A percentile compares a stretch with the other conserved stretches of the same genome.
phyloP scores from a whole-genome alignment of 2,113 vertebrate genomes.

The Psittacus erithacus region DNA sequence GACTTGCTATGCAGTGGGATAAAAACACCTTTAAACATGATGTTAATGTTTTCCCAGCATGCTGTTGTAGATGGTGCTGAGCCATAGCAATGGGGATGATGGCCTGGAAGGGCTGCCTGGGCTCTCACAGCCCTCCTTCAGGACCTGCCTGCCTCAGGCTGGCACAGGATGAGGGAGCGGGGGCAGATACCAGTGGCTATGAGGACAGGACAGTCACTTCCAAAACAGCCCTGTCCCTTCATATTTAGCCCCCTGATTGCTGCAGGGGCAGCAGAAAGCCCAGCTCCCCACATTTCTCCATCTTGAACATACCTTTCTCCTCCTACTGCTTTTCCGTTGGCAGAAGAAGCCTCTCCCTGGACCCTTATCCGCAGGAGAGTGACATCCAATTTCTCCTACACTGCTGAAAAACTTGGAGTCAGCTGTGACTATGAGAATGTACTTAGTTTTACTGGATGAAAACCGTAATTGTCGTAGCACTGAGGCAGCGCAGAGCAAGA shows the following conservation, averaged over 20 bases:
- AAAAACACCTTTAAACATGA: background rate
- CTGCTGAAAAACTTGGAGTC: background rate
- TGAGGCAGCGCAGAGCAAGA: background rate
- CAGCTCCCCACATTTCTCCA: background rate
- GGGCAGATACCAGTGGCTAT: rapidly evolving
- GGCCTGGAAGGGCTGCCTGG: background rate
- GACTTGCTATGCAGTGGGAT: background rate
- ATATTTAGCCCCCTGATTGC: background rate
- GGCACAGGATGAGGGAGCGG: rapidly evolving
- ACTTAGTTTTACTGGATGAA: constrained; percentile 22
- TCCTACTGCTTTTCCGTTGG: background rate
- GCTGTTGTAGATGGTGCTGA: background rate
- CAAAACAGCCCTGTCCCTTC: background rate
- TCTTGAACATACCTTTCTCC: background rate
- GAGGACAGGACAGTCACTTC: background rate
- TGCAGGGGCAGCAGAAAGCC: background rate
- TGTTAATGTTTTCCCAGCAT: background rate
- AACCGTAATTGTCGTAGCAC: background rate
- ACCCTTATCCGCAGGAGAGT: background rate
- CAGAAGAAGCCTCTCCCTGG: background rate
- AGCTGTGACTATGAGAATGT: background rate
- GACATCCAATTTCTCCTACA: constrained; percentile 18
- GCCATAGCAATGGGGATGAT: background rate
- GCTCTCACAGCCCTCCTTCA: rapidly evolving
- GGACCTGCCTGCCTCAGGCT: background rate